These are phyloP conservation scores for Coreius guichenoti DNA, from an alignment of 2,797 vertebrate genomes.

Conservation along the genomic window DNA sequence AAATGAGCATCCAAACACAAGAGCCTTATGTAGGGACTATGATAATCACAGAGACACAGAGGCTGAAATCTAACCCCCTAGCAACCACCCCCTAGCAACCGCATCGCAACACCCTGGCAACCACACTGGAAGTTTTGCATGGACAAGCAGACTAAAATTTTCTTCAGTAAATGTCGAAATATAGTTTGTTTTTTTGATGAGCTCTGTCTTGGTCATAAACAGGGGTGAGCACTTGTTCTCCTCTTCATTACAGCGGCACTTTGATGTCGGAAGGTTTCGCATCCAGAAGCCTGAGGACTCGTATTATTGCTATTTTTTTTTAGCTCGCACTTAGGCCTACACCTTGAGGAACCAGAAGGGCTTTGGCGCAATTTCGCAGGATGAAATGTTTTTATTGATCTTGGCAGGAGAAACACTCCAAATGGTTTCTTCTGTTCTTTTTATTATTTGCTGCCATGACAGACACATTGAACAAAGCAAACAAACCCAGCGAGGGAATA, in stretches of 20 bases:
- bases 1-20: not conserved
- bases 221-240: slow-evolving; percentile 40
- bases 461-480: slow-evolving; percentile 51
- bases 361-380: slow-evolving; percentile 33
- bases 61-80: not conserved
- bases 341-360: slow-evolving; percentile 35
- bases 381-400: slow-evolving; percentile 54
- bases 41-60: not conserved
- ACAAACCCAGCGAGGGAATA: slow-evolving; percentile 42
- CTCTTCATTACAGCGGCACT: slow-evolving; percentile 48
- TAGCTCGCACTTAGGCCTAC: not conserved
- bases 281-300: slow-evolving; percentile 34
- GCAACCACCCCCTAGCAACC: not conserved
- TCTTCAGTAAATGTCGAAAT: not conserved
- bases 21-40: not conserved
- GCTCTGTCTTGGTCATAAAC: slow-evolving; percentile 42
- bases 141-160: not conserved
- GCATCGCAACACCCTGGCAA: not conserved
- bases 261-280: slow-evolving; percentile 46
- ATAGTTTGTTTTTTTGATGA: slow-evolving; percentile 10
- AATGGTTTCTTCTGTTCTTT: slow-evolving; percentile 61
- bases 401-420: slow-evolving; percentile 54
- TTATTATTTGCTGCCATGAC: slow-evolving; percentile 57
- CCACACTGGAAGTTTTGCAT: not conserved
- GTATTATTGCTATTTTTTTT: slow-evolving; percentile 41